Evolutionary conservation across 2,113 vertebrate species (phyloP), one percentile per base, ranked within the genome.

Genomic region (Columbina picui): DNA sequence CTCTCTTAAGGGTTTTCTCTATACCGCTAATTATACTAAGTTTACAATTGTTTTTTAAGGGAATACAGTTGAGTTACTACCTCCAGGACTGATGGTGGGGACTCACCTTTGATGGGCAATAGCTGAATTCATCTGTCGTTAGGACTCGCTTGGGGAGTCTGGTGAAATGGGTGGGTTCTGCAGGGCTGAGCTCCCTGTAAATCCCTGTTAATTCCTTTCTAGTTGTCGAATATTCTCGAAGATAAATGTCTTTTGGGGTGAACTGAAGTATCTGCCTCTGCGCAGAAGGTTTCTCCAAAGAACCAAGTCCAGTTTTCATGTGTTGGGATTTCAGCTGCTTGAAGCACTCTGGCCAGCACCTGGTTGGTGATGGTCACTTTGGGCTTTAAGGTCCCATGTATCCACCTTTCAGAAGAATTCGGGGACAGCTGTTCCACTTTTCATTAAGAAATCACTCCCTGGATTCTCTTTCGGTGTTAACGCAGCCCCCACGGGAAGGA

Each of bases 401-500:
- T 61, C 59, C 7, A 8, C 4, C n/a, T 90, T 75, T 65, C 21
- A 30, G 34, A 63, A 14, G 1, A 79, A 70, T 47, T 70, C 4
- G 8, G 16, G 34, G 16, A 5, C 6, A 30, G 3, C 8, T 60
- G 5, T 63, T 61, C 14, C 3, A 21, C 23, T 2, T 56, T 89
- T 53, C 7, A 13, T 61, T 56, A 26, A 38, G 45, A 68, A 77
- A 29, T 29, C 19, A 22, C 34, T 1, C 4, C 32, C 29, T 2
- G 6, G 17, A 49, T 90, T 90, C 23, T 38, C 6, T 41, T 84
- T 45, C 34, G 45, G 53, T 17, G 9, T 73, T 64, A 30, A 39
- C 0, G 0, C 1, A 0, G 45, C 2, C 34, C 7, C 6, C 2
- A 1, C 39, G 26, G 26, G 36, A 60, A 77, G 29, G 59, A 9